Evolutionary conservation across 2,888 invertebrate genomes (phyloP).

Genomic region (Hydrotaea diabolus): DNA sequence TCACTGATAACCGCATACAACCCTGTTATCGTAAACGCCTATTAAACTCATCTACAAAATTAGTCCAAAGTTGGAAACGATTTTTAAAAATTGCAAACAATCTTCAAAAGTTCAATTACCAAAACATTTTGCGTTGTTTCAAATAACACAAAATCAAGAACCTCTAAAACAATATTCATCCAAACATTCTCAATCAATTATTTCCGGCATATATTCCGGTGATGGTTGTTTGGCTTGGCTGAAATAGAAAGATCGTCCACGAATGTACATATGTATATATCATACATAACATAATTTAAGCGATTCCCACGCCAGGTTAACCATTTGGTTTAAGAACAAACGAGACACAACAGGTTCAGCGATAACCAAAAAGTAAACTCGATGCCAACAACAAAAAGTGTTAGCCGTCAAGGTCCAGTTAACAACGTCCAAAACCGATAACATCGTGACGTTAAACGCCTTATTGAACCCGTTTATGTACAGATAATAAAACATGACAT

Average conservation of each 20-base stretch:
- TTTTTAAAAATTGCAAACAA: no score
- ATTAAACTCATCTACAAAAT: no score
- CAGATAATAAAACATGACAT: no score
- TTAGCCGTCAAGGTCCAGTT: slow-evolving; percentile 44
- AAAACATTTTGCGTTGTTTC: not conserved
- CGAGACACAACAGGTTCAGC: slow-evolving; percentile 10
- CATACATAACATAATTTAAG: not conserved
- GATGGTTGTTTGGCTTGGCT: not conserved
- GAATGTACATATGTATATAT: not conserved
- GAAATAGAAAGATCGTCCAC: not conserved
- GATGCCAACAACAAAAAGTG: not conserved
- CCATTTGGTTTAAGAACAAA: no score
- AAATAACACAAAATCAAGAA: not conserved
- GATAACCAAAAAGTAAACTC: not conserved
- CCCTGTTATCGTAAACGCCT: no score
- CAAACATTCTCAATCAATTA: slow-evolving; percentile 49
- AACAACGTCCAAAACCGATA: slow-evolving; percentile 28
- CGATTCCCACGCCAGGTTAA: slow-evolving; percentile 55
- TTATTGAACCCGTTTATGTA: slow-evolving; percentile 9
- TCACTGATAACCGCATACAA: no score
- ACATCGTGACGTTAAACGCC: no score
- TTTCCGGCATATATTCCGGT: slow-evolving; percentile 52
- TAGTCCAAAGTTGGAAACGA: no score
- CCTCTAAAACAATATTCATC: not conserved
- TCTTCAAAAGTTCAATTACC: slow-evolving; percentile 32